Percentiles rank a stretch among this genome's conserved stretches.
Evolutionary conservation across 1,140 invertebrate genomes (phyloP).

Genomic region (Caligus rogercresseyi): DNA sequence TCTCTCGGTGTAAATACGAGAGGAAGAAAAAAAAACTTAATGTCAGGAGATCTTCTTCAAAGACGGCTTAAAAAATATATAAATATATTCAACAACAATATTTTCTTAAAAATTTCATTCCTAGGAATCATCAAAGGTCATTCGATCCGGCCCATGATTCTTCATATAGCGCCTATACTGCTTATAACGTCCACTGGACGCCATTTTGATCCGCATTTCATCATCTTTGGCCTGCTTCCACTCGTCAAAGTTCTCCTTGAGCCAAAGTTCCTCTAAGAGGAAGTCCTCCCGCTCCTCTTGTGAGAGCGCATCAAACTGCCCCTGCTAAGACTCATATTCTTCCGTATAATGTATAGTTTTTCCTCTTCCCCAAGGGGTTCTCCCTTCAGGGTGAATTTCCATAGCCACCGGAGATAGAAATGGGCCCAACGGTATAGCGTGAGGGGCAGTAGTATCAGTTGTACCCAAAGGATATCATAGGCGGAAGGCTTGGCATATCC

Average conservation of each 20-base stretch:
- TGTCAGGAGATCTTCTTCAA: too few species aligned
- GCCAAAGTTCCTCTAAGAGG: slow-evolving; percentile 57
- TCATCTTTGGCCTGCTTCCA: slow-evolving; percentile 68
- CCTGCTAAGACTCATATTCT: slow-evolving; percentile 45
- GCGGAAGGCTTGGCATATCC: slow-evolving; percentile 63
- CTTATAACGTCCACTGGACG: slow-evolving; percentile 55
- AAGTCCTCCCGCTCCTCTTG: slow-evolving; percentile 54
- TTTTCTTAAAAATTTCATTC: too few species aligned
- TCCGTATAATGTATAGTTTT: slow-evolving; percentile 62
- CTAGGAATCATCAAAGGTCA: slow-evolving; percentile 57
- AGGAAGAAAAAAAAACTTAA: too few species aligned
- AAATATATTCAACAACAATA: too few species aligned
- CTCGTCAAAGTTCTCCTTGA: slow-evolving; percentile 48
- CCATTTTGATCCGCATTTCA: slow-evolving; percentile 55
- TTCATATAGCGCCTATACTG: slow-evolving; percentile 59
- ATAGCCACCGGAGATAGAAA: slow-evolving; percentile 61
- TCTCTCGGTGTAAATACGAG: too few species aligned
- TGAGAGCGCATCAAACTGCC: slow-evolving; percentile 45
- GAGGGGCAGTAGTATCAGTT: slow-evolving; percentile 56
- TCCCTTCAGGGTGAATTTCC: slow-evolving; percentile 52
- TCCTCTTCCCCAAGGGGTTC: slow-evolving; percentile 59
- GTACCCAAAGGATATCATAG: slow-evolving; percentile 57
- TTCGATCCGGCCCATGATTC: slow-evolving; percentile 51
- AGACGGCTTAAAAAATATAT: too few species aligned
- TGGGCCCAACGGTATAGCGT: slow-evolving; percentile 43